Evolutionary conservation across 2,113 vertebrate species (phyloP).

Genomic region (Carassius gibelio): DNA sequence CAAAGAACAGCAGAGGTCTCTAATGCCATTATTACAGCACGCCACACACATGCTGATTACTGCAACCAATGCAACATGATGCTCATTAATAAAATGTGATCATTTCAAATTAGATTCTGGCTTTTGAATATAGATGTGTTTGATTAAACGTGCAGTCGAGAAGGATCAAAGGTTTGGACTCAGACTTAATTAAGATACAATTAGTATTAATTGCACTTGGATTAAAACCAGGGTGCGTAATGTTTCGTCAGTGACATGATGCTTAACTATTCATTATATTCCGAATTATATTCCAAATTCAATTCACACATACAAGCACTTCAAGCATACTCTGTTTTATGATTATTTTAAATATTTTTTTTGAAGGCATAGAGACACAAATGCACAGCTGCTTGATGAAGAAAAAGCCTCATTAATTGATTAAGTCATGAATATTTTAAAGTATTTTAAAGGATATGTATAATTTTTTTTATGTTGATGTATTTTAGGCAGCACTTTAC

Average conservation of each 20-base stretch:
- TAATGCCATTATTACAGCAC: slow-evolving; percentile 56
- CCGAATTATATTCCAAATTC: background rate
- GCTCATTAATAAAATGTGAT: slow-evolving; percentile 15
- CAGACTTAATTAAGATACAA: background rate
- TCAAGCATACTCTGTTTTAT: background rate
- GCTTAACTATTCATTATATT: slow-evolving; percentile 13
- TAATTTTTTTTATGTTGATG: too few relatives aligned
- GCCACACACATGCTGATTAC: slow-evolving; percentile 53
- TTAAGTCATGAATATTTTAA: too few relatives aligned
- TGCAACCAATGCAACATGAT: slow-evolving; percentile 10
- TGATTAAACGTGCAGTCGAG: background rate
- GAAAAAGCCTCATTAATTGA: too few relatives aligned
- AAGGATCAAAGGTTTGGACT: slow-evolving; percentile 10
- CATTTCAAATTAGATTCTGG: background rate
- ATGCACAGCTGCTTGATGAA: too few relatives aligned
- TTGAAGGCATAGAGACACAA: background rate
- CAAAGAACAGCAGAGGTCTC: slow-evolving; percentile 56
- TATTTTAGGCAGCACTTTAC: too few relatives aligned
- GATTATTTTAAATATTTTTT: background rate
- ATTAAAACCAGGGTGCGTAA: background rate
- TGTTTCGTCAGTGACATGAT: background rate
- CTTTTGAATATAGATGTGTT: background rate
- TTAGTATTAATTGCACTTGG: slow-evolving; percentile 21
- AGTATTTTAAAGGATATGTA: too few relatives aligned
- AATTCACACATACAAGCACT: background rate